phyloP scores from a whole-genome alignment of 1,140 invertebrate species.

The Scaptodrosophila lebanonensis region DNA sequence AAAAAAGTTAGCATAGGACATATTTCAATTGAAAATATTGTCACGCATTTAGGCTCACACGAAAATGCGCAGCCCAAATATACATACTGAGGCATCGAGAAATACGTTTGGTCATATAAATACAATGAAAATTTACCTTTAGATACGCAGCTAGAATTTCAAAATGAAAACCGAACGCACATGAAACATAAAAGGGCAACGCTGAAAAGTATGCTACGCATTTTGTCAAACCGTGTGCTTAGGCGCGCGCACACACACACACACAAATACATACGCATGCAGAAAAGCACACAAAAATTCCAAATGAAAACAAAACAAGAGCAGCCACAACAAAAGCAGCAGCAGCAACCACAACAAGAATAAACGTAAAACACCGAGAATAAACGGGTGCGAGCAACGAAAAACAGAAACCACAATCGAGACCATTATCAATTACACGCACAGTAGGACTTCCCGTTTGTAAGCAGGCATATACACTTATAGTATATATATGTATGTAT shows the following conservation, averaged over 20 bases:
- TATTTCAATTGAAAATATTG: constrained; percentile 53
- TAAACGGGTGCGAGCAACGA: no score
- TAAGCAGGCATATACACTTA: constrained; percentile 30
- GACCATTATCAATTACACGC: constrained; percentile 74
- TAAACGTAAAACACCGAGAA: no score
- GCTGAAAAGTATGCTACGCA: constrained; percentile 44
- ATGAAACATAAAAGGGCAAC: constrained; percentile 25
- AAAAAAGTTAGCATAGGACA: constrained; percentile 52
- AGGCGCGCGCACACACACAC: constrained; percentile 18
- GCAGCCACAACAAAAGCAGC: constrained; percentile 17
- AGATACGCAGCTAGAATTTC: constrained; percentile 49
- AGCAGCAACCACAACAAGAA: neutral
- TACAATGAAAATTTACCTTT: constrained; percentile 36
- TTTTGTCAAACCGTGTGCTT: constrained; percentile 46
- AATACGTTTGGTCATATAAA: constrained; percentile 25
- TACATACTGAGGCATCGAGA: constrained; percentile 3
- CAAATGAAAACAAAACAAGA: constrained; percentile 44
- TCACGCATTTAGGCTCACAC: constrained; percentile 29
- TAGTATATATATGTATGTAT: no score
- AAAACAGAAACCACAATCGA: constrained; percentile 63
- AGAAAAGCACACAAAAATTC: constrained; percentile 31
- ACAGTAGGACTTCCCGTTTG: constrained; percentile 57
- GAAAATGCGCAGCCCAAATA: constrained; percentile 4
- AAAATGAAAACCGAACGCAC: constrained; percentile 22
- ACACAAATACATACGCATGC: constrained; percentile 21